Conservation (phyloP, 2,113 vertebrate genomes). For the Xiphophorus couchianus region DNA sequence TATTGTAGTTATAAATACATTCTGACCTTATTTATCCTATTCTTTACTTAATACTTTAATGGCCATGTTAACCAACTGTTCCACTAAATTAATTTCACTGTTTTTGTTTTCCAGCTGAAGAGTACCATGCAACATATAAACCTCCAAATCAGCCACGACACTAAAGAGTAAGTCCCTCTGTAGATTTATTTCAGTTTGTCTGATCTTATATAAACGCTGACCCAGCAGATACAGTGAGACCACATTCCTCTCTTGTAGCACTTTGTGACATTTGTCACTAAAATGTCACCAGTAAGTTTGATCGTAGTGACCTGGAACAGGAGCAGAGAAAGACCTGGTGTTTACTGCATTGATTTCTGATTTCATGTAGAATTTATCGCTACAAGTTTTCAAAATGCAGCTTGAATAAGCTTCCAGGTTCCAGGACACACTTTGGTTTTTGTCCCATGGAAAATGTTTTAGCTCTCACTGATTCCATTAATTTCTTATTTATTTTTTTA, state of each 20-base stretch:
- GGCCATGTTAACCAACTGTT: not conserved
- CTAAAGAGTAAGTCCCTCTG: slow-evolving; percentile 84
- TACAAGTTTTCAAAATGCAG: slow-evolving; percentile 3
- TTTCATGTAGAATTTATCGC: not conserved
- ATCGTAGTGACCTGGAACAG: slow-evolving; percentile 14
- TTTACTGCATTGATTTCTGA: not conserved
- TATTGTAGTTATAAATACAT: not conserved
- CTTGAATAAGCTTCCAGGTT: not conserved
- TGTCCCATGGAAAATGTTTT: no score
- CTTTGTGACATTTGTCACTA: slow-evolving; percentile 15
- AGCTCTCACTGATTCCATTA: no score
- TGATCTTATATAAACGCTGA: not conserved
- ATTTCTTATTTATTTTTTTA: no score
- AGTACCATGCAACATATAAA: slow-evolving; percentile 83
- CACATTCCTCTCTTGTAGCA: not conserved
- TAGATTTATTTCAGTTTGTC: not conserved
- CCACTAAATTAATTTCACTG: slow-evolving; percentile 12
- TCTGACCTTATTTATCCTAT: not conserved
- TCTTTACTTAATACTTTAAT: not conserved
- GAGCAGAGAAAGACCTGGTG: slow-evolving; percentile 3
- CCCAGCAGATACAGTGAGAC: not conserved
- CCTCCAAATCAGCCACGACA: slow-evolving; percentile 68
- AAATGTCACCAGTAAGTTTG: slow-evolving; percentile 18
- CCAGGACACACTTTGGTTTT: no score
- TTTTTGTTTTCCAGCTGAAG: slow-evolving; percentile 76